Conservation (phyloP, 2,888 invertebrate species). For the Rhagium mordax region DNA sequence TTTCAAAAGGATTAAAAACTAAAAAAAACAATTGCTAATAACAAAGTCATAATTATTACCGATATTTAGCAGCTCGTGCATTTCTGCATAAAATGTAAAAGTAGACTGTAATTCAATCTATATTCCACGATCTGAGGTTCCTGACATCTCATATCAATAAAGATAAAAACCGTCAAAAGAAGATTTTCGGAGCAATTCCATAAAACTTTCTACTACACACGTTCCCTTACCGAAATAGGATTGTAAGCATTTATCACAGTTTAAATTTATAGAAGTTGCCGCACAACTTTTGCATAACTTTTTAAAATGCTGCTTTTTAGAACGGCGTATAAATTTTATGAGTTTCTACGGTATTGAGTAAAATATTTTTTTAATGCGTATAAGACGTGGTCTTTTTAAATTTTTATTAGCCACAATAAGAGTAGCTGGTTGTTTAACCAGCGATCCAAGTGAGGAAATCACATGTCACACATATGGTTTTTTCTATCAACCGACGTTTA, state of each 20-base stretch:
- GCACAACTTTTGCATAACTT: conserved; percentile 9
- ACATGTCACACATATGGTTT: too few relatives aligned
- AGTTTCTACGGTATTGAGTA: background rate
- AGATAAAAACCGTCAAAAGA: conserved; percentile 2
- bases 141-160: conserved; percentile 14
- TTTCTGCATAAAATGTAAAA: background rate
- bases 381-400: too few relatives aligned
- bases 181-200: conserved; percentile 10
- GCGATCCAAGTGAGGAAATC: too few relatives aligned
- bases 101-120: background rate
- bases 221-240: conserved; percentile 17
- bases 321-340: background rate
- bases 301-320: background rate
- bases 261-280: conserved; percentile 24
- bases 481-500: too few relatives aligned
- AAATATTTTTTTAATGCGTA: too few relatives aligned
- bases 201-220: conserved; percentile 15
- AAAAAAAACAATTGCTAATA: too few relatives aligned
- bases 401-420: too few relatives aligned
- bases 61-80: background rate
- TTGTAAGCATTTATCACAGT: conserved; percentile 24
- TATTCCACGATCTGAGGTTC: background rate
- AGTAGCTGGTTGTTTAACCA: too few relatives aligned
- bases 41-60: background rate
- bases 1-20: too few relatives aligned